phyloP scores from a whole-genome alignment of 2,888 invertebrate genomes.

The Melipona beecheii region DNA sequence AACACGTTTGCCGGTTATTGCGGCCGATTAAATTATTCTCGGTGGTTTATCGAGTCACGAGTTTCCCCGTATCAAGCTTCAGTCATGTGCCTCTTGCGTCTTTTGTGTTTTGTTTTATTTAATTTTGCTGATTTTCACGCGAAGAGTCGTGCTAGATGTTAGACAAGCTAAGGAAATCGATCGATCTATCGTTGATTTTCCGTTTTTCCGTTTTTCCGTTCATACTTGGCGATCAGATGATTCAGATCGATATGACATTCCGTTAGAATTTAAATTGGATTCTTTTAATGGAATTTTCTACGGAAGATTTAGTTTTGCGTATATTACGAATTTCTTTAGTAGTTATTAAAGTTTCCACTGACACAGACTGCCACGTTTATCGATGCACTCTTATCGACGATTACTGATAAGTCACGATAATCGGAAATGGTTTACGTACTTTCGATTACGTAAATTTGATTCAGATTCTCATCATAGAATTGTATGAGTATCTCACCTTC shows the following conservation, averaged over 20 bases:
- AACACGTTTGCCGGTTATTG: conserved; percentile 67
- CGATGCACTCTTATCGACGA: conserved; percentile 46
- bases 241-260: neutral
- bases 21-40: conserved; percentile 74
- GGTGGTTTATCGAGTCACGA: conserved; percentile 77
- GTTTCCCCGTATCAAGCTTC: conserved; percentile 75
- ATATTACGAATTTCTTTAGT: neutral
- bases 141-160: neutral
- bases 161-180: neutral
- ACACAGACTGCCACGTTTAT: neutral
- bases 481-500: too few species aligned
- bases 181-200: neutral
- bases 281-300: neutral
- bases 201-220: neutral
- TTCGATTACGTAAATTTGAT: neutral
- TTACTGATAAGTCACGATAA: conserved; percentile 13
- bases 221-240: neutral
- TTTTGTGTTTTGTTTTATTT: conserved; percentile 66
- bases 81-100: conserved; percentile 74
- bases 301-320: neutral
- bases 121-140: conserved; percentile 61
- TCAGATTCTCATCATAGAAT: neutral
- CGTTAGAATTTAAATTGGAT: neutral
- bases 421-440: neutral
- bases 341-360: neutral